Evolutionary conservation across 2,888 invertebrate genomes (phyloP).

Genomic region (Malachius bipustulatus): DNA sequence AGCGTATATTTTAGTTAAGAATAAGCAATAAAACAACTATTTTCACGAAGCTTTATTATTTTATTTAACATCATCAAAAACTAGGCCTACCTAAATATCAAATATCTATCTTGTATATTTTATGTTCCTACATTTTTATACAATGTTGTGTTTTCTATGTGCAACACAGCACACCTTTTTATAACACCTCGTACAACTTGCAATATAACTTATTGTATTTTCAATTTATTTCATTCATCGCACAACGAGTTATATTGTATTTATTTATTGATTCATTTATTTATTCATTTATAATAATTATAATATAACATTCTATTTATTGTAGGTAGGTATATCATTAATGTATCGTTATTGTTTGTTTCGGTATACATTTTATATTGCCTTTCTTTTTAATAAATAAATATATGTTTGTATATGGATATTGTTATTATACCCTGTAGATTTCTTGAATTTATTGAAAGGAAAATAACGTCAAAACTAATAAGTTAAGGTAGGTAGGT

Average conservation of each 20-base stretch:
- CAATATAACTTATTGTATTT: slow-evolving; percentile 15
- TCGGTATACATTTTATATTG: slow-evolving; percentile 28
- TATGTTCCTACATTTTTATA: slow-evolving; percentile 35
- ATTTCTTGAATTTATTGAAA: slow-evolving; percentile 19
- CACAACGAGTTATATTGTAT: no score
- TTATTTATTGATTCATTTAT: no score
- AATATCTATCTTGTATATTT: slow-evolving; percentile 37
- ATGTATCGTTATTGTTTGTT: slow-evolving; percentile 21
- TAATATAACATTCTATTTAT: slow-evolving; percentile 10
- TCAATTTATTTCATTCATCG: no score
- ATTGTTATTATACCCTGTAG: slow-evolving; percentile 37
- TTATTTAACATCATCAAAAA: slow-evolving; percentile 40
- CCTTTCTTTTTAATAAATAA: slow-evolving; percentile 31
- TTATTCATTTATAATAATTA: no score
- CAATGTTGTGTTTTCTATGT: slow-evolving; percentile 30
- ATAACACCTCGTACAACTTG: slow-evolving; percentile 32
- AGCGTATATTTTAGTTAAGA: neutral
- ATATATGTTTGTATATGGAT: slow-evolving; percentile 33
- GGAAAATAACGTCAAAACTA: slow-evolving; percentile 13
- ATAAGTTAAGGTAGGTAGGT: no score
- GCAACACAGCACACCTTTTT: slow-evolving; percentile 19
- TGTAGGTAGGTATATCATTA: no score
- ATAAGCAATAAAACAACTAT: slow-evolving; percentile 11
- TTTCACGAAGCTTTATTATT: slow-evolving; percentile 39
- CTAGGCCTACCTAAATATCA: slow-evolving; percentile 40